These are phyloP conservation scores for Stenolophus ochropezus DNA, from an alignment of 2,888 invertebrate species.

Conservation along the genomic window DNA sequence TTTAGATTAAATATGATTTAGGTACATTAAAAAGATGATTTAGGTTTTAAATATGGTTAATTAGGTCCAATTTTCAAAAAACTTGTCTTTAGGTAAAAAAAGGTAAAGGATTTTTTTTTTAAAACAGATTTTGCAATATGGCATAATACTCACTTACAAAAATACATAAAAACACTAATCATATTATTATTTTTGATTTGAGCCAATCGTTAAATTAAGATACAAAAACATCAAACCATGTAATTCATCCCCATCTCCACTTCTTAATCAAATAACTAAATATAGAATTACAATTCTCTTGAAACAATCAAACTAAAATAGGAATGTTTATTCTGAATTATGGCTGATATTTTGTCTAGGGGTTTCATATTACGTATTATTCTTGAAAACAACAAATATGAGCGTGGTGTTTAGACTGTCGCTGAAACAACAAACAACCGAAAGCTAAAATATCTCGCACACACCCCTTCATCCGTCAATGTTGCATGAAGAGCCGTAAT, in stretches of 20 bases:
- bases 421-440: constrained; percentile 27
- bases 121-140: no score
- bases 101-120: no score
- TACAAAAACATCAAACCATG: not conserved
- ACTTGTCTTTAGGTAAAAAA: no score
- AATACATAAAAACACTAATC: no score
- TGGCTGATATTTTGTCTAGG: constrained; percentile 12
- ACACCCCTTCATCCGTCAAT: constrained; percentile 43
- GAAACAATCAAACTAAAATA: constrained; percentile 12
- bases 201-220: no score
- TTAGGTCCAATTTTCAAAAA: no score
- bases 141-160: no score
- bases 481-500: constrained; percentile 11
- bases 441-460: constrained; percentile 25
- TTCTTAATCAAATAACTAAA: not conserved
- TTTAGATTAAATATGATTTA: no score
- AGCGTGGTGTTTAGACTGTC: constrained; percentile 4
- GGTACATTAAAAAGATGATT: no score
- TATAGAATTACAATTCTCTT: not conserved
- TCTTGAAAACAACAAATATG: constrained; percentile 39
- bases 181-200: no score
- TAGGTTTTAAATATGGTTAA: no score
- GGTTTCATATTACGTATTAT: constrained; percentile 21
- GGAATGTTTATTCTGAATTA: constrained; percentile 7
- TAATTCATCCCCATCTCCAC: not conserved